phyloP scores from a whole-genome alignment of 1,140 invertebrate genomes.

The Calycopis cecrops region DNA sequence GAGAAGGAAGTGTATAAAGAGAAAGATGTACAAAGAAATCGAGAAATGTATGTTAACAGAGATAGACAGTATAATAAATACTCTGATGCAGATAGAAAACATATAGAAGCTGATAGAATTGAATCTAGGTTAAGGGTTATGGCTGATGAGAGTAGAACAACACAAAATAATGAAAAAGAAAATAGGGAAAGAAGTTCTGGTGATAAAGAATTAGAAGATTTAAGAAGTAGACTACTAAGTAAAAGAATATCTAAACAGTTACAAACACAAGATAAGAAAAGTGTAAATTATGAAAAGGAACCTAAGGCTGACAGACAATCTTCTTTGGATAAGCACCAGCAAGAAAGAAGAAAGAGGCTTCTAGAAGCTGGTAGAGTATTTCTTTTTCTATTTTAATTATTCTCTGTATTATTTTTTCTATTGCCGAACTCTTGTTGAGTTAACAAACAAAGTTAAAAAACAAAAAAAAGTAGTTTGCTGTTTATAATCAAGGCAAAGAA shows the following conservation, averaged over 20 bases:
- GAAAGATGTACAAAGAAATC: constrained; percentile 51
- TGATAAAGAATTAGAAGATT: constrained; percentile 81
- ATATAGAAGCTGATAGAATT: constrained; percentile 64
- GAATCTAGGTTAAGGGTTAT: constrained; percentile 58
- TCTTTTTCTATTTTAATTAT: constrained; percentile 18
- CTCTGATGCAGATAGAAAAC: constrained; percentile 65
- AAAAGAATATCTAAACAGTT: constrained; percentile 77
- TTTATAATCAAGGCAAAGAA: no score
- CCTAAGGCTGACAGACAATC: constrained; percentile 49
- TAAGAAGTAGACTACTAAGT: constrained; percentile 81
- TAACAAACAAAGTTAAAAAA: no score
- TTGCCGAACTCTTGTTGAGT: no score
- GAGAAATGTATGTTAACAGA: constrained; percentile 53
- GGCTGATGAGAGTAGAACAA: constrained; percentile 65
- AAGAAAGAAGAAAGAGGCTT: constrained; percentile 78
- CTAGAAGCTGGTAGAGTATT: constrained; percentile 75
- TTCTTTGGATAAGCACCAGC: constrained; percentile 74
- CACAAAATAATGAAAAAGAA: constrained; percentile 77
- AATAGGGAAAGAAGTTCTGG: constrained; percentile 74
- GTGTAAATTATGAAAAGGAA: constrained; percentile 58
- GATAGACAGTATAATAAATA: constrained; percentile 71
- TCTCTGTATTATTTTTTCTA: no score
- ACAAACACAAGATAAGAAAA: constrained; percentile 73
- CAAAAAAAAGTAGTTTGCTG: no score
- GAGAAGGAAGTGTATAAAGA: constrained; percentile 64